Evolutionary conservation across 2,888 invertebrate genomes (phyloP), one percentile per base, ranked within the genome.

Genomic region (Synergus umbraculus): DNA sequence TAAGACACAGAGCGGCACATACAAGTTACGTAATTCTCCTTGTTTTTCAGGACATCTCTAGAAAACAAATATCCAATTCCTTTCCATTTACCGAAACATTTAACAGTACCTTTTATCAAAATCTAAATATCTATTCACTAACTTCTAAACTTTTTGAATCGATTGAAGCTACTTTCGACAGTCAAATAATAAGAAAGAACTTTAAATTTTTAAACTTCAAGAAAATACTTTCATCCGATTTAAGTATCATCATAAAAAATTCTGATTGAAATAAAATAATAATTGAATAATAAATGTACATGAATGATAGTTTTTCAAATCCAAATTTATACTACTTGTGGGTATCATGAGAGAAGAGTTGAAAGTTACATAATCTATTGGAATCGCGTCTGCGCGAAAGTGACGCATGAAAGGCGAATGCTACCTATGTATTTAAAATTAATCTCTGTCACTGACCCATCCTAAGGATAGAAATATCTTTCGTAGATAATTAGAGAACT

Each of bases 381-480:
- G 29, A 73, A 54, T 29, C 37, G 54, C 54, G 73, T 13, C 54
- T 73, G 73, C 73, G 73, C 73, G n/a, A 37, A 37, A 4, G 49
- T 49, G 54, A 73, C 54, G 73, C 73, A 49, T 54, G 29, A 15
- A 54, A 54, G n/a, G 73, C 22, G 29, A 37, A 73, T 10, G 44
- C 37, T 54, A 54, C 54, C 49, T 54, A 66, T 44, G 49, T 54
- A 37, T 54, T 73, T 73, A 46, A 73, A 73, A 73, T 49, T 73
- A 73, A 73, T 73, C 69, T 73, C 73, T 73, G 49, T 54, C 73
- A 73, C 73, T 73, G 73, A 73, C 73, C 73, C 15, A 54, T 73
- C 54, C 73, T 73, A 73, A 73, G 49, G 73, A 73, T 54, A 73
- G 37, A 73, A 73, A 73, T 73, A 73, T 73, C 73, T 73, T 54